Base-by-base conservation (phyloP, 2,113 vertebrate species). In the Pan paniscus region DNA sequence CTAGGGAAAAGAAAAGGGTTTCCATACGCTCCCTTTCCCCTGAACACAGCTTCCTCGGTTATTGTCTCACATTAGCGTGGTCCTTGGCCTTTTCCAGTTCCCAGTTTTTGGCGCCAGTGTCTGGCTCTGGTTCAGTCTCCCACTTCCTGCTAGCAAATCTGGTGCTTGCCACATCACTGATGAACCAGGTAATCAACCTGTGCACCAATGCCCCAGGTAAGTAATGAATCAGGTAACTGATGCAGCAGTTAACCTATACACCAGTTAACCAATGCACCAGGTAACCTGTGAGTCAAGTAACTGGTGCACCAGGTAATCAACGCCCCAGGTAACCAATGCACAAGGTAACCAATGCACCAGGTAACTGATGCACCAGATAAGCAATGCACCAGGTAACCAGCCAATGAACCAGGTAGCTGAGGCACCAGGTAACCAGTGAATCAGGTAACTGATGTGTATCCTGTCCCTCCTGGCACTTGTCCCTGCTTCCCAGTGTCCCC, bases 401-500 rank as follows among this genome's bases (percentile, higher is more conserved):
- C 81, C 1, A 5, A 75, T 2, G 8, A 17, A 7, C 59, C 57
- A 57, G 25, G 43, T 6, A 61, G 57, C 52, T 2, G 5, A 46
- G 4, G 6, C 0, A 1, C 50, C 72, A 18, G 43, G 48, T 30
- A 32, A 3, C 6, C 20, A 30, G 16, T 1, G 8, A 17, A 4
- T 23, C 57, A 20, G 75, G 40, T 30, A 32, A 13, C 76, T 3
- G 38, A 35, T 8, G 16, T 8, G n/a, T 0, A 0, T 17, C 0
- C 30, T 3, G 13, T 17, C 13, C 22, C 73, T n/a, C 43, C 23
- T 43, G 38, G 30, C 12, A 1, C 68, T 27, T 17, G 9, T 17
- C 35, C 20, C 30, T 2, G 13, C 83, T 22, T 27, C 38, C 61
- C 61, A 30, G 61, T 27, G 61, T 64, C 11, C 67, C 64, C 55